Conservation (phyloP, 2,113 vertebrate species). For the Hypomesus transpacificus region DNA sequence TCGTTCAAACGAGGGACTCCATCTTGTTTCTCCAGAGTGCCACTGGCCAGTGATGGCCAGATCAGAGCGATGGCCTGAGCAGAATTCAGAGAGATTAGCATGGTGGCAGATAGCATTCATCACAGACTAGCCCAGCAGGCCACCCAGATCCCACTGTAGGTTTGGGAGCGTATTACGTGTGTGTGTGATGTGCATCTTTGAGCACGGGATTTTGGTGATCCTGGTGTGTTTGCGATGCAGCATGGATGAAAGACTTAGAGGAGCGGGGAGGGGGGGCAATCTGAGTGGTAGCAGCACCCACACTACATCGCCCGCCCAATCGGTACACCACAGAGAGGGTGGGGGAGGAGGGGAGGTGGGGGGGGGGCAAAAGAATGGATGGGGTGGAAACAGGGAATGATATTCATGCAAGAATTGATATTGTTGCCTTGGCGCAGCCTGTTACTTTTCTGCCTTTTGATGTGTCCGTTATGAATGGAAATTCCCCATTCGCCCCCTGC, state of each 20-base stretch:
- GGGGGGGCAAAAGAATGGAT: no score
- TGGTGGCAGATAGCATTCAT: not conserved
- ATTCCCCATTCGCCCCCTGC: not conserved
- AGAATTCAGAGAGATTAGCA: slow-evolving; percentile 4
- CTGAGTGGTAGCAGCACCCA: not conserved
- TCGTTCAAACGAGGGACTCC: not conserved
- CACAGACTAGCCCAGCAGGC: not conserved
- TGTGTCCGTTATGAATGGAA: not conserved
- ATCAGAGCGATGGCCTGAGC: not conserved
- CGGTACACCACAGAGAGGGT: not conserved
- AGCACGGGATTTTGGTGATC: no score
- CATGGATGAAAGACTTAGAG: not conserved
- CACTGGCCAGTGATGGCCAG: not conserved
- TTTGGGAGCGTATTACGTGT: no score
- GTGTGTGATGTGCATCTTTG: no score
- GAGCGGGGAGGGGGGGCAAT: not conserved
- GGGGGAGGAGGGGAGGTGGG: not conserved
- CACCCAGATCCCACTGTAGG: not conserved
- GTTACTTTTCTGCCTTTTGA: not conserved
- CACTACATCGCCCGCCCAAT: not conserved
- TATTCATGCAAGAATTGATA: not conserved
- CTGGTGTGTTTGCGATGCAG: no score
- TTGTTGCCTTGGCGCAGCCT: not conserved
- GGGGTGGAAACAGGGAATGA: not conserved
- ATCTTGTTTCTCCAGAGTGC: not conserved